Base-by-base conservation (phyloP, 1,140 invertebrate genomes). In the Phymorhynchus buccinoides region DNA sequence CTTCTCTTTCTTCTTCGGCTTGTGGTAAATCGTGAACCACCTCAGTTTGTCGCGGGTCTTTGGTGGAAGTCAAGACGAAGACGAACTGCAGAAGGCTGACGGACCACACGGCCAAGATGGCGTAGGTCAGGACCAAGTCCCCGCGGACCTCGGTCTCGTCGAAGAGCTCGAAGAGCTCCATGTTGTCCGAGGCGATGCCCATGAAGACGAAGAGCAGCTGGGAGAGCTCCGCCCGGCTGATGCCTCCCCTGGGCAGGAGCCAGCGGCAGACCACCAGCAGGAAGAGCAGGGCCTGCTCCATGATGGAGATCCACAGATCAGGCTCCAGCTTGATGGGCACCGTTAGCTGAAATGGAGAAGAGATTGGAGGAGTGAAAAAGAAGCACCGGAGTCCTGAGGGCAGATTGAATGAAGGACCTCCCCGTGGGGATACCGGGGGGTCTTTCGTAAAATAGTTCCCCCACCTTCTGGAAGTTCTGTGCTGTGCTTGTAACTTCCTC, bases 151-250 rank as follows among this genome's bases (percentile, higher is more conserved):
- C 81, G 0, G 88, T 66, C 80, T 91, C 91, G 16, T 92, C 94
- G 93, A 98, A 98, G 0, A 97, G 97, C 90, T 98, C 97, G 92
- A 98, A 98, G 91, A 98, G 97, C 93, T 98, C 97, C 83, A 98
- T 97, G 80, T 98, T 98, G 91, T 98, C 97, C 0, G 97, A 97
- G 0, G 97, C 97, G 1, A 97, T 97, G 62, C 94, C 95, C 85
- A 95, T 94, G 89, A 95, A 95, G 30, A 95, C 97, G 4, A 98
- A 94, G 1, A 98, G 93, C 41, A 98, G 93, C 89, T 98, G 97
- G 62, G 97, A 97, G 2, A 98, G 94, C 92, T 98, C 96, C 90
- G 98, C 97, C 37, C 97, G 95, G 0, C 96, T 97, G 1, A 98
- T 94, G 27, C 86, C 82, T 22, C 97, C 97, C 89, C 97, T 97